Percentiles rank a stretch among this genome's conserved stretches.
Conservation (phyloP, 2,888 invertebrate genomes). For the Gandaritis pyraliata region DNA sequence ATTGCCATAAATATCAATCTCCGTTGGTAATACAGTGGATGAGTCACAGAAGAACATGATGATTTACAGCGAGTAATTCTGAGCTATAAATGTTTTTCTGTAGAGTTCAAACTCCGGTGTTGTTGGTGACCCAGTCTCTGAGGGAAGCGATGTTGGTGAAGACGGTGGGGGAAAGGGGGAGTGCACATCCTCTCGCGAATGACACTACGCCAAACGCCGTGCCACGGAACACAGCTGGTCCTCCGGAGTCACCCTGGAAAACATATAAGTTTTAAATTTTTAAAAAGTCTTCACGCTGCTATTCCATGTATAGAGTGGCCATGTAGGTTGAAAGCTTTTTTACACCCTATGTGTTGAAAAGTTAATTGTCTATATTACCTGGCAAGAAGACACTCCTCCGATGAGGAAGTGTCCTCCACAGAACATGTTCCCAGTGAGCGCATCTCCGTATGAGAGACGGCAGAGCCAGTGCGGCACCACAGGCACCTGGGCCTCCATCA, state of each 20-base stretch:
- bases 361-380: conserved; percentile 60
- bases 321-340: too few relatives aligned
- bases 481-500: conserved; percentile 80
- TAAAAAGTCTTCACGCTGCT: too few relatives aligned
- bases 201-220: conserved; percentile 78
- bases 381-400: conserved; percentile 84
- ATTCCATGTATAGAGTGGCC: too few relatives aligned
- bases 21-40: conserved; percentile 1
- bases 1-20: conserved; percentile 14
- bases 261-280: not conserved
- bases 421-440: conserved; percentile 83
- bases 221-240: conserved; percentile 77
- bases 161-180: conserved; percentile 78
- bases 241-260: conserved; percentile 77
- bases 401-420: conserved; percentile 84
- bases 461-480: conserved; percentile 79
- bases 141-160: conserved; percentile 76
- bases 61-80: conserved; percentile 26
- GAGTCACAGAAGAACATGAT: conserved; percentile 15
- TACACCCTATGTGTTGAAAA: not conserved
- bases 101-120: conserved; percentile 66
- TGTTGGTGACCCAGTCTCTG: conserved; percentile 72
- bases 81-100: conserved; percentile 8
- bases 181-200: conserved; percentile 77
- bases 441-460: conserved; percentile 73